Percentiles rank a stretch among this genome's conserved stretches.
Conservation (phyloP, 2,797 vertebrate genomes). For the Pantherophis vulpinus region DNA sequence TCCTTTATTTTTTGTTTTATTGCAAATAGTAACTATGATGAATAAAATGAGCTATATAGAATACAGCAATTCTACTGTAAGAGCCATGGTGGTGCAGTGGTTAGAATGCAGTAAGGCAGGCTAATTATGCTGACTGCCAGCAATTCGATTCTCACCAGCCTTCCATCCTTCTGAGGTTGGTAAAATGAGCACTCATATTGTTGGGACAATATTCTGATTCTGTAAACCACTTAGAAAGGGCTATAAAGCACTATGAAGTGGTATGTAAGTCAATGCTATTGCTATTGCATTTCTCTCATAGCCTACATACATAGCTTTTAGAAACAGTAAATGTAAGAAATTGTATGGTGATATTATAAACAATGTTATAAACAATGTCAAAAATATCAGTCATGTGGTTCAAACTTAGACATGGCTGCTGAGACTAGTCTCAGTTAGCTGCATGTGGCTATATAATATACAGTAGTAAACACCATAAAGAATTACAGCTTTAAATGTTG, state of each 20-base stretch:
- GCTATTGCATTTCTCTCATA: neutral
- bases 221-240: neutral
- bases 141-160: neutral
- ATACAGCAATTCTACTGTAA: neutral
- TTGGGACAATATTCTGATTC: neutral
- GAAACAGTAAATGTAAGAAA: neutral
- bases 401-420: neutral
- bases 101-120: too few species aligned
- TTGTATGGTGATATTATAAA: neutral
- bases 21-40: neutral
- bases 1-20: neutral
- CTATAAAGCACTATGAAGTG: neutral
- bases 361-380: fast-evolving
- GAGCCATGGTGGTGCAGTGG: too few species aligned
- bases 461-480: neutral
- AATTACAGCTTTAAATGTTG: neutral
- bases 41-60: neutral
- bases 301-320: neutral
- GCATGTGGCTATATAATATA: neutral
- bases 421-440: neutral
- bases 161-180: neutral
- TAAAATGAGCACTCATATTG: neutral
- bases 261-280: neutral
- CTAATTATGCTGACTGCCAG: neutral
- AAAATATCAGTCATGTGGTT: neutral